Conservation (phyloP, 2,888 invertebrate genomes). For the Drosophila tripunctata region DNA sequence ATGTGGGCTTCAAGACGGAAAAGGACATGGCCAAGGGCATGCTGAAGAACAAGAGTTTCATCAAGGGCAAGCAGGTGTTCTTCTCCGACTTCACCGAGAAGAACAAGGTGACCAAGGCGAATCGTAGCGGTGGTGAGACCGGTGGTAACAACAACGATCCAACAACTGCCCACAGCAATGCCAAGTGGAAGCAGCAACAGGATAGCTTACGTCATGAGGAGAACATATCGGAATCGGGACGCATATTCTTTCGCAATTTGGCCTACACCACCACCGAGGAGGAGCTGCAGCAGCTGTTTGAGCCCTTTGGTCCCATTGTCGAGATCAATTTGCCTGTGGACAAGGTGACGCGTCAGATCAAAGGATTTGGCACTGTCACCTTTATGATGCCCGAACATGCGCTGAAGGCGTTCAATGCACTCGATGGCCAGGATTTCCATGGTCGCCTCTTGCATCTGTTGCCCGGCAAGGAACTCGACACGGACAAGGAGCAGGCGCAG, state of each 20-base stretch:
- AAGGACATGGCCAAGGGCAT: slow-evolving; percentile 92
- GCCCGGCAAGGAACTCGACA: slow-evolving; percentile 88
- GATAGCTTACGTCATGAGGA: slow-evolving; percentile 89
- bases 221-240: slow-evolving; percentile 94
- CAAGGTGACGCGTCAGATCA: slow-evolving; percentile 90
- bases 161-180: slow-evolving; percentile 66
- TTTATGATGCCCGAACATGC: slow-evolving; percentile 98
- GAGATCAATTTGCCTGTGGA: slow-evolving; percentile 97
- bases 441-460: slow-evolving; percentile 97
- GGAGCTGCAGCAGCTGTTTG: slow-evolving; percentile 92
- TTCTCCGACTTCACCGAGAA: slow-evolving; percentile 85
- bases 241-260: slow-evolving; percentile 96
- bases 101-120: slow-evolving; percentile 82
- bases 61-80: slow-evolving; percentile 88
- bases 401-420: slow-evolving; percentile 91
- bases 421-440: slow-evolving; percentile 96
- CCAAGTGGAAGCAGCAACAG: slow-evolving; percentile 88
- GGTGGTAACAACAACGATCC: slow-evolving; percentile 19
- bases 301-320: slow-evolving; percentile 93
- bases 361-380: slow-evolving; percentile 95
- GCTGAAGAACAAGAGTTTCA: slow-evolving; percentile 92
- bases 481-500: slow-evolving; percentile 84
- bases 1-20: slow-evolving; percentile 94
- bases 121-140: slow-evolving; percentile 34
- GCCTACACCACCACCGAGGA: slow-evolving; percentile 94